Conservation (phyloP, 1,140 invertebrate species). For the Lepidurus packardi region DNA sequence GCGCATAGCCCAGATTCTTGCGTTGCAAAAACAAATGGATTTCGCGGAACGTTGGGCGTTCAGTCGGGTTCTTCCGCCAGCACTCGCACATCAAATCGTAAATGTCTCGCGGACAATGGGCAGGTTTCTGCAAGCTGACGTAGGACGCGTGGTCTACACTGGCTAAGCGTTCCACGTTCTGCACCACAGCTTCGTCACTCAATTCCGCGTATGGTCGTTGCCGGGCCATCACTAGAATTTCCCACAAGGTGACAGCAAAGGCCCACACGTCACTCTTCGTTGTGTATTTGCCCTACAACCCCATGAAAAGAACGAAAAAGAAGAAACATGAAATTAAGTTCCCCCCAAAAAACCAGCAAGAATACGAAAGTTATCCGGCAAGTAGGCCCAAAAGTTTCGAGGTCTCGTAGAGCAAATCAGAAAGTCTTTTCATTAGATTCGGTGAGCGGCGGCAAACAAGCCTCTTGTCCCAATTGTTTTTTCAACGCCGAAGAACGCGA, state of each 20-base stretch:
- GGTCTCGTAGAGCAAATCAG: not conserved
- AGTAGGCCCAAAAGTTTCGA: not conserved
- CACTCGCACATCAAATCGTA: conserved; percentile 71
- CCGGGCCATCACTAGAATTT: conserved; percentile 75
- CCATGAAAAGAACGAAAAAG: not conserved
- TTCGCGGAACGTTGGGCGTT: conserved; percentile 64
- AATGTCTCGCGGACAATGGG: conserved; percentile 58
- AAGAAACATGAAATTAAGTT: not conserved
- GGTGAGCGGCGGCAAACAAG: not conserved
- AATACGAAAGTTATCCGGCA: not conserved
- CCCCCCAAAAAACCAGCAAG: not conserved
- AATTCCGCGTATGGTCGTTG: conserved; percentile 75
- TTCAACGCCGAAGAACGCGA: not conserved
- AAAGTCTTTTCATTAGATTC: conserved; percentile 15
- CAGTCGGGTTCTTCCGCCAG: conserved; percentile 61
- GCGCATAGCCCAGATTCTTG: conserved; percentile 55
- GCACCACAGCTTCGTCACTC: conserved; percentile 69
- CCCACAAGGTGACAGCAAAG: conserved; percentile 84
- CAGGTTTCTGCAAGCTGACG: conserved; percentile 48
- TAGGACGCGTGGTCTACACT: not conserved
- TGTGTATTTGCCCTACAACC: conserved; percentile 65
- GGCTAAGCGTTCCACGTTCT: conserved; percentile 61
- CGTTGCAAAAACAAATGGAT: conserved; percentile 67
- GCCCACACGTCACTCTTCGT: conserved; percentile 83
- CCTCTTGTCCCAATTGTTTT: not conserved